phyloP scores from a whole-genome alignment of 2,888 invertebrate species.

The Acanthosepion lycidas region DNA sequence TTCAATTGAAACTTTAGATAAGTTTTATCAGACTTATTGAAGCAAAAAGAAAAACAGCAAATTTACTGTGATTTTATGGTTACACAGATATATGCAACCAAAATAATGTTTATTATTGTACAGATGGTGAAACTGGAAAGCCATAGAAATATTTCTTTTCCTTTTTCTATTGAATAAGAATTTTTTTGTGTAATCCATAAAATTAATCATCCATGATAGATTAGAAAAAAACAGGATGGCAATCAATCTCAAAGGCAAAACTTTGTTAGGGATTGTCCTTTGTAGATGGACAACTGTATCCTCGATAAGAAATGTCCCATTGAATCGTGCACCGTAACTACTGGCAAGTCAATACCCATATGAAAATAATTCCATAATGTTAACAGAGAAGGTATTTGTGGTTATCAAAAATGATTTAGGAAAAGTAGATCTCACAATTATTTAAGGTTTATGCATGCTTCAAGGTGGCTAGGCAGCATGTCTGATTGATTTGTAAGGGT shows the following conservation, averaged over 20 bases:
- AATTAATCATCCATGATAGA: slow-evolving; percentile 11
- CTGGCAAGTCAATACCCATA: neutral
- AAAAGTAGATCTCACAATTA: slow-evolving; percentile 2
- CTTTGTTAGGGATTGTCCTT: neutral
- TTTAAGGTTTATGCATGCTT: slow-evolving; percentile 20
- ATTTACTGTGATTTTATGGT: neutral
- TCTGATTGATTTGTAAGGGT: neutral
- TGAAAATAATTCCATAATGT: neutral
- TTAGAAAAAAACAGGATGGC: neutral
- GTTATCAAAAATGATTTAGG: neutral
- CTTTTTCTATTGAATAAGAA: slow-evolving; percentile 8
- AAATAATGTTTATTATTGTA: neutral
- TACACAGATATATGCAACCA: neutral
- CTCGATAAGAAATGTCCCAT: neutral
- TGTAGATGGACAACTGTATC: neutral
- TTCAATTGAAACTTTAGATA: neutral
- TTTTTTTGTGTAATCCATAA: neutral
- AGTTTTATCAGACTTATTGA: slow-evolving; percentile 5
- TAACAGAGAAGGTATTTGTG: neutral
- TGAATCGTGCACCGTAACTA: neutral
- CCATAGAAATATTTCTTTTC: neutral
- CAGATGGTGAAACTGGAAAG: neutral
- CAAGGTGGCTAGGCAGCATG: neutral
- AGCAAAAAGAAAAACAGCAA: neutral
- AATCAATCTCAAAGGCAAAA: slow-evolving; percentile 6